Percentiles rank a stretch among this genome's conserved stretches.
These are phyloP conservation scores for Lagodon rhomboides DNA, from an alignment of 2,797 vertebrate genomes.

Conservation along the genomic window DNA sequence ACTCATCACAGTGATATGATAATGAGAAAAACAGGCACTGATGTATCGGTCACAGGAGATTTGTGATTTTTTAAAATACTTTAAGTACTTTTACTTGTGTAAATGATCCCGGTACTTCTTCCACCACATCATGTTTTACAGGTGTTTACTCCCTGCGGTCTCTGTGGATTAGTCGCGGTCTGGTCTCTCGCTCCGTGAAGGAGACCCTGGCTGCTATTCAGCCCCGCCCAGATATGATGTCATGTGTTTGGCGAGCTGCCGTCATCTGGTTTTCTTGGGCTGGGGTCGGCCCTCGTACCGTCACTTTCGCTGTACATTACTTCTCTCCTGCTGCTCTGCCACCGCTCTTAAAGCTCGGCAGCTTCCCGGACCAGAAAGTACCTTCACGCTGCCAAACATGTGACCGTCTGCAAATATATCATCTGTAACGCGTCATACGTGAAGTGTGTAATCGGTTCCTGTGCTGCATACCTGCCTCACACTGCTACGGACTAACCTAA, in stretches of 20 bases:
- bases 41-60: too few relatives aligned
- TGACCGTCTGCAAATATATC: slow-evolving; percentile 20
- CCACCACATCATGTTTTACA: background rate
- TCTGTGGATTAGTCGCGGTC: slow-evolving; percentile 14
- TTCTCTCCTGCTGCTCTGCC: slow-evolving; percentile 38
- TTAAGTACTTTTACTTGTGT: background rate
- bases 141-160: slow-evolving; percentile 36
- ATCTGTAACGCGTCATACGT: slow-evolving; percentile 8
- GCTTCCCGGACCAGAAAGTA: slow-evolving; percentile 27
- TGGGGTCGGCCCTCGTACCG: slow-evolving; percentile 42
- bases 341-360: slow-evolving; percentile 17
- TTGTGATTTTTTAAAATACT: too few relatives aligned
- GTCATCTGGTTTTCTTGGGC: slow-evolving; percentile 52
- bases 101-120: background rate
- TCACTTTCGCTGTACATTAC: slow-evolving; percentile 41
- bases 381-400: slow-evolving; percentile 27
- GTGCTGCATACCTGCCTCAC: background rate
- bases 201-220: slow-evolving; percentile 18
- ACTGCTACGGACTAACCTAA: background rate
- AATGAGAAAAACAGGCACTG: background rate
- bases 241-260: slow-evolving; percentile 68
- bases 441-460: background rate
- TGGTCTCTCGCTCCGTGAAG: slow-evolving; percentile 1
- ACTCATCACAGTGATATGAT: too few relatives aligned
- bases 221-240: slow-evolving; percentile 73